phyloP scores from a whole-genome alignment of 53 echinoderm and acorn worm genomes.

The Astropecten irregularis region DNA sequence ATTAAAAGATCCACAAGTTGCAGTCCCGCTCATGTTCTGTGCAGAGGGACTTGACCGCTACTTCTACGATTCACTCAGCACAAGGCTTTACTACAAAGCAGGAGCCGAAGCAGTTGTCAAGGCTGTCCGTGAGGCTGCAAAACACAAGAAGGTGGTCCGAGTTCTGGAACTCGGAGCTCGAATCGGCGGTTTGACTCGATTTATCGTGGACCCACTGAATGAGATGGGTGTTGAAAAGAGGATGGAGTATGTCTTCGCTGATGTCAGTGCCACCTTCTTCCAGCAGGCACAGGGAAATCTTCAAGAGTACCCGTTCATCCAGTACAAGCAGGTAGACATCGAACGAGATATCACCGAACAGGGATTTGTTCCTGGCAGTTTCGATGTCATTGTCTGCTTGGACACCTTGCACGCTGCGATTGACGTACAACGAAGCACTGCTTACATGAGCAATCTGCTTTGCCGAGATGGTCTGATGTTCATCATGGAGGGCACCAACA shows the following conservation, averaged over 20 bases:
- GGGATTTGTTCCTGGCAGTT: slow-evolving; percentile 83
- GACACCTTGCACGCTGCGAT: slow-evolving; percentile 91
- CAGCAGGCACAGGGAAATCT: slow-evolving; percentile 86
- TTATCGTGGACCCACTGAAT: slow-evolving; percentile 75
- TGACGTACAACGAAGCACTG: slow-evolving; percentile 69
- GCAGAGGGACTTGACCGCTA: slow-evolving; percentile 87
- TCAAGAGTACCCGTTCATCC: slow-evolving; percentile 78
- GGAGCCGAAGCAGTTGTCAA: slow-evolving; percentile 70
- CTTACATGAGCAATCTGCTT: slow-evolving; percentile 76
- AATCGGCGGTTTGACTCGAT: slow-evolving; percentile 88
- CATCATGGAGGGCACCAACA: slow-evolving; percentile 79
- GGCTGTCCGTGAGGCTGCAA: slow-evolving; percentile 68
- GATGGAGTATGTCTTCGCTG: slow-evolving; percentile 93
- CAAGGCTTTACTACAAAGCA: slow-evolving; percentile 85
- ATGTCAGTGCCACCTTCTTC: slow-evolving; percentile 95
- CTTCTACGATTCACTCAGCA: slow-evolving; percentile 87
- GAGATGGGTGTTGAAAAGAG: slow-evolving; percentile 69
- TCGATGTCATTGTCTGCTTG: slow-evolving; percentile 83
- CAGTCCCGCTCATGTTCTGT: slow-evolving; percentile 82
- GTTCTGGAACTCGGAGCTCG: slow-evolving; percentile 92
- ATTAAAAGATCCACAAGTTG: slow-evolving; percentile 81
- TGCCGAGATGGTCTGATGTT: slow-evolving; percentile 78
- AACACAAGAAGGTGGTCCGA: slow-evolving; percentile 80
- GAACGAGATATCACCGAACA: slow-evolving; percentile 81
- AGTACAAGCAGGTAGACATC: slow-evolving; percentile 97